Percentiles rank a stretch among this genome's conserved stretches.
These are phyloP conservation scores for Pimpla rufipes DNA, from an alignment of 2,888 invertebrate genomes.

Conservation along the genomic window DNA sequence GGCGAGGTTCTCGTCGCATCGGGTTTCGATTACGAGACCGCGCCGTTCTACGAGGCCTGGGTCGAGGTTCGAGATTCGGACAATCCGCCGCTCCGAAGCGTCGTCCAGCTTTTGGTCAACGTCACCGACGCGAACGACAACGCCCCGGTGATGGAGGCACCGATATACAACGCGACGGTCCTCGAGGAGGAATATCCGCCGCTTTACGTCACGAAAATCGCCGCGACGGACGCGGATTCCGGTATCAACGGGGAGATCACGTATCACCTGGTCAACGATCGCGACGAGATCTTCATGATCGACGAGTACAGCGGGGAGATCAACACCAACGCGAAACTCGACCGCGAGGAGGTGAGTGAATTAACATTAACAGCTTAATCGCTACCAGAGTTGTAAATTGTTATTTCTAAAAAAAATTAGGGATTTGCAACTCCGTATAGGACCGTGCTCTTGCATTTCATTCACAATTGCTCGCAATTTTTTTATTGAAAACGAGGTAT, in stretches of 20 bases:
- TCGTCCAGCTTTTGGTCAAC: conserved; percentile 93
- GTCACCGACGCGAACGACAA: conserved; percentile 98
- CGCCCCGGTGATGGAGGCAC: conserved; percentile 92
- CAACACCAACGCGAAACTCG: conserved; percentile 92
- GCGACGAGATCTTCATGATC: conserved; percentile 93
- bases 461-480: no score
- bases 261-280: conserved; percentile 91
- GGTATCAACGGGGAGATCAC: conserved; percentile 94
- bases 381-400: no score
- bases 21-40: conserved; percentile 94
- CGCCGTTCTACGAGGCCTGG: conserved; percentile 95
- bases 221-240: conserved; percentile 94
- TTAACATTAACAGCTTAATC: no score
- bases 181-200: conserved; percentile 95
- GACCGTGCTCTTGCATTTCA: no score
- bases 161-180: conserved; percentile 94
- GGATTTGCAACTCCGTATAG: no score
- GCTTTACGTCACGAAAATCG: conserved; percentile 90
- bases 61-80: conserved; percentile 95
- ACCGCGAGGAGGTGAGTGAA: conserved; percentile 90
- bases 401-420: no score
- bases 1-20: conserved; percentile 93
- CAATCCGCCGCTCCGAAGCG: conserved; percentile 92
- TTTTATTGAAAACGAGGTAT: no score
- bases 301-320: conserved; percentile 94